Base-by-base conservation (phyloP, 2,797 vertebrate genomes). In the Danio tinwini region DNA sequence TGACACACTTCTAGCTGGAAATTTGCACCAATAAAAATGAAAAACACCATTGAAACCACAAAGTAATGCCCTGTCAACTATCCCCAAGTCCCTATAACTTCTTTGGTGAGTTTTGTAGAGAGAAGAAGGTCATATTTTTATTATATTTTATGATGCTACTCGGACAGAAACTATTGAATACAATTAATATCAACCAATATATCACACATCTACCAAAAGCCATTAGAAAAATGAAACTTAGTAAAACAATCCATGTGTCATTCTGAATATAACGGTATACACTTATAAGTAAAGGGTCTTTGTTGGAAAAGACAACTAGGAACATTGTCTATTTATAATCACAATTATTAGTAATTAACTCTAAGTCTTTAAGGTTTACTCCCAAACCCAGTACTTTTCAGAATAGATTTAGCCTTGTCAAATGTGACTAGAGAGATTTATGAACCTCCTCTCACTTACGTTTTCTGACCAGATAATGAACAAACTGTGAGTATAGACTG, bases 381-480 rank as follows among this genome's bases (percentile, higher is more conserved):
- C 14, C 10, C 14, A 37, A 56, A 44, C 56, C 37, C 29, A 11
- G 2, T 45, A 16, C 63, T 65, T 76, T 67, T 9, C 17, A 55
- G n/a, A 10, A 68, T 39, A 39, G 11, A 58, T 56, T 59, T 58
- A 47, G 21, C 7, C 53, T 67, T 56, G 21, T 62, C 45, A 74
- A 56, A 74, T 44, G 50, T 4, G 2, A 44, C 9, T 73, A 45
- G 53, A 74, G 42, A 56, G 63, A 77, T 71, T 78, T 29, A n/a
- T 62, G 17, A 50, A 11, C 64, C n/a, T 70, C 17, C 17, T 53
- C 56, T 61, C 39, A 62, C 21, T 45, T 42, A 76, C 52, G 76
- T 44, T 52, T 52, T 62, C 47, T 70, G 56, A 78, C 45, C 21
- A 59, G 59, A 62, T 19, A 69, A 56, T 68, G 69, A 68, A 74